Percentiles rank a stretch among this genome's conserved stretches.
Evolutionary conservation across 1,140 invertebrate genomes (phyloP).

Genomic region (Brachionus sp.): DNA sequence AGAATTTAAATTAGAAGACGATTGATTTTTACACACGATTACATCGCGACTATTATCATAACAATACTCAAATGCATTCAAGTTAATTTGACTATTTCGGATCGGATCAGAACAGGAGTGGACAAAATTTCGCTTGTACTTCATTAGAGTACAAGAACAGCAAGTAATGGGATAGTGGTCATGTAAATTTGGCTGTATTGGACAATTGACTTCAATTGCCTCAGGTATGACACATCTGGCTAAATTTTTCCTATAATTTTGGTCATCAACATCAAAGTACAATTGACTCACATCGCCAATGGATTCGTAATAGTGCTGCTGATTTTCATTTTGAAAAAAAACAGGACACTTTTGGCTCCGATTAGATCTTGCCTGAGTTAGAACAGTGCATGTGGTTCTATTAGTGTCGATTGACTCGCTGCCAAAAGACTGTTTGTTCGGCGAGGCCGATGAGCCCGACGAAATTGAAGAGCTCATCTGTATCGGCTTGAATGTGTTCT

Average conservation of each 20-base stretch:
- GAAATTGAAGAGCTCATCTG: neutral
- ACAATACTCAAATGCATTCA: neutral
- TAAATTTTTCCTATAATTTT: constrained; percentile 3
- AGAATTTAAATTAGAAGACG: neutral
- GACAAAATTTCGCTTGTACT: neutral
- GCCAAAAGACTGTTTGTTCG: neutral
- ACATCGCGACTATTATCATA: neutral
- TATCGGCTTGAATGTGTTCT: constrained; percentile 21
- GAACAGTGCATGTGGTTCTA: neutral
- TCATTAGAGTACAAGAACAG: constrained; percentile 11
- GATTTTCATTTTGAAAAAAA: neutral
- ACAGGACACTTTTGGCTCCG: neutral
- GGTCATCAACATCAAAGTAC: constrained; percentile 37
- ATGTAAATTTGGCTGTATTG: neutral
- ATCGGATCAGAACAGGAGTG: neutral
- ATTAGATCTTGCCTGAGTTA: neutral
- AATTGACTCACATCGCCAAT: constrained; percentile 23
- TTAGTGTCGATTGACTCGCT: constrained; percentile 11
- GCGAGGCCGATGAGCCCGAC: neutral
- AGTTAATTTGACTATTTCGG: neutral
- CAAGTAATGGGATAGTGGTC: constrained; percentile 15
- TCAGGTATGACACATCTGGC: neutral
- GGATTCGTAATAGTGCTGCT: constrained; percentile 29
- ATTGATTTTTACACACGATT: neutral
- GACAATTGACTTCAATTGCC: neutral